phyloP scores from a whole-genome alignment of 2,888 invertebrate genomes.

The Campoplex nolae region DNA sequence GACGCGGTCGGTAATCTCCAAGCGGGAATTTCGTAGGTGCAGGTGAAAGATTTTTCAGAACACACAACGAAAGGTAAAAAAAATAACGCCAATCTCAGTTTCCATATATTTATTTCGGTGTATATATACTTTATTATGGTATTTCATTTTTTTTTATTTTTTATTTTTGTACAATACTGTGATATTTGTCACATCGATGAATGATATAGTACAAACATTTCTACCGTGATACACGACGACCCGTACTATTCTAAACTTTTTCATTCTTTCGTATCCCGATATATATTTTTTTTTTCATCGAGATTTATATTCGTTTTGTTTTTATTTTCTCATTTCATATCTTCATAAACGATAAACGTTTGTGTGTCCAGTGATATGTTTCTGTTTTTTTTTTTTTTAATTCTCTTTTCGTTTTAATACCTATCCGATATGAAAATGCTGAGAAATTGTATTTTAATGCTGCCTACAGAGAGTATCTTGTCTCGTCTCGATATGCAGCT shows the following conservation, averaged over 20 bases:
- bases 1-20: background rate
- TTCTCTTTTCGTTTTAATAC: slow-evolving; percentile 59
- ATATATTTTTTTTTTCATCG: slow-evolving; percentile 32
- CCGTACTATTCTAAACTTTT: slow-evolving; percentile 67
- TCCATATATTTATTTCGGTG: slow-evolving; percentile 24
- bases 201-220: slow-evolving; percentile 72
- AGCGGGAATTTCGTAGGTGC: background rate
- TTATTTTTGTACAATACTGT: slow-evolving; percentile 75
- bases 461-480: slow-evolving; percentile 54
- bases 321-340: slow-evolving; percentile 50
- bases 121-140: slow-evolving; percentile 59
- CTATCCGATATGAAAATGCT: slow-evolving; percentile 76
- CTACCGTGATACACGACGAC: slow-evolving; percentile 70
- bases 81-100: background rate
- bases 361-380: slow-evolving; percentile 49
- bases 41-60: background rate
- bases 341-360: slow-evolving; percentile 42
- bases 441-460: slow-evolving; percentile 72
- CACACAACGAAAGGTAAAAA: background rate
- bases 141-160: slow-evolving; percentile 61
- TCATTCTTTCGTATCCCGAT: slow-evolving; percentile 49
- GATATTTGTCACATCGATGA: slow-evolving; percentile 74
- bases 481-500: slow-evolving; percentile 59
- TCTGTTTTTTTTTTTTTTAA: slow-evolving; percentile 15
- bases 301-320: slow-evolving; percentile 54